phyloP scores from a whole-genome alignment of 2,113 vertebrate genomes.

The Gymnobelideus leadbeateri region DNA sequence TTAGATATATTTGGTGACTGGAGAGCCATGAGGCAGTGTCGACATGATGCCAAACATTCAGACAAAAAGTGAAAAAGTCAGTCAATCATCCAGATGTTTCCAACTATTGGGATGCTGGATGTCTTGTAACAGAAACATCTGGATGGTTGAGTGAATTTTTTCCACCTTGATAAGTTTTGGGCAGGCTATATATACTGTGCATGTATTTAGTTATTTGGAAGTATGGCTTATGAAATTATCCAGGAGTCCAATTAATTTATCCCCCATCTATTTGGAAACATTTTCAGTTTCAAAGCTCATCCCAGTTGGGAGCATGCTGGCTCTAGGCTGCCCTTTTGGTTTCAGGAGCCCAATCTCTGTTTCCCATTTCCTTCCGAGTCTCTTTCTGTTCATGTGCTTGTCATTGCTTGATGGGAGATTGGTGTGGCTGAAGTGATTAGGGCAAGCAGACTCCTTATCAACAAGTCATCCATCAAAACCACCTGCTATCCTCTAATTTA shows the following conservation, averaged over 20 bases:
- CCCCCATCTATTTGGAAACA: constrained; percentile 21
- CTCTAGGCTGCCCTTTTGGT: not conserved
- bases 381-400: constrained; percentile 41
- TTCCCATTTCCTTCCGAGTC: constrained; percentile 54
- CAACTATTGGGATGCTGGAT: constrained; percentile 10
- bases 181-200: not conserved
- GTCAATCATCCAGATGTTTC: not conserved
- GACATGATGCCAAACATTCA: not conserved
- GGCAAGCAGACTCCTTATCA: not conserved
- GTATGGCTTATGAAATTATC: constrained; percentile 20
- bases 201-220: not conserved
- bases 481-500: constrained; percentile 63
- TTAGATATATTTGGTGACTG: constrained; percentile 6
- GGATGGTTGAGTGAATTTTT: not conserved
- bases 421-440: constrained; percentile 40
- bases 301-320: constrained; percentile 13
- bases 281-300: constrained; percentile 30
- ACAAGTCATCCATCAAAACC: not conserved
- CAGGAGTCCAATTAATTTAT: constrained; percentile 3
- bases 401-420: constrained; percentile 40
- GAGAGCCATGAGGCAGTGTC: not conserved
- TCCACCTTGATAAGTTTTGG: not conserved
- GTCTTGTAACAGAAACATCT: not conserved
- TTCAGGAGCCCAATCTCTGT: constrained; percentile 49
- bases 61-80: constrained; percentile 9